These are phyloP conservation scores for Enteromius viviparus DNA, from an alignment of 2,797 vertebrate species.

Conservation along the genomic window DNA sequence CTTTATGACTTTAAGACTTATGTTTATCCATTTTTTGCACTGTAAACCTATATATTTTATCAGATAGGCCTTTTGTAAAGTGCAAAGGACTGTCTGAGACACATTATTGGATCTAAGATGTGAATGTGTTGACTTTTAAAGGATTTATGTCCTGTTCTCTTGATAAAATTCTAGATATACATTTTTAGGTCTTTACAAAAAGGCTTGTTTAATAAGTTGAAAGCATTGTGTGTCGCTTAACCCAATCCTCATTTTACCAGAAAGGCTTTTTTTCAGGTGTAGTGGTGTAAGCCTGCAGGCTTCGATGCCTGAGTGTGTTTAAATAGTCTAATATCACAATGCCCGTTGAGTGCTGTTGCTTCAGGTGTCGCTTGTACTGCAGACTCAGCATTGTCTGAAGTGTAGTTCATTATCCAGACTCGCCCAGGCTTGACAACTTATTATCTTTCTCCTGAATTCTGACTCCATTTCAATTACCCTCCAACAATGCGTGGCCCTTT, in stretches of 20 bases:
- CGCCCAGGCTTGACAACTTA: constrained; percentile 79
- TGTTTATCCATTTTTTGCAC: not conserved
- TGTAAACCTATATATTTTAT: not conserved
- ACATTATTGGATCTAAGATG: not conserved
- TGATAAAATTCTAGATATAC: not conserved
- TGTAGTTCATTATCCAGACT: constrained; percentile 81
- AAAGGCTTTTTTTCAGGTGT: not conserved
- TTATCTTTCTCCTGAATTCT: constrained; percentile 81
- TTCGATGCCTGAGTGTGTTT: constrained; percentile 55
- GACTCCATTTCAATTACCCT: constrained; percentile 86
- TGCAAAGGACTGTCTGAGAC: not conserved
- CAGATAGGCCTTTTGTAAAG: not conserved
- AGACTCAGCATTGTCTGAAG: constrained; percentile 78
- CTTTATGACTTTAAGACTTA: not conserved
- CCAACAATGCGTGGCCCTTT: constrained; percentile 76
- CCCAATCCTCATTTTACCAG: not conserved
- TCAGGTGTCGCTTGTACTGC: constrained; percentile 73
- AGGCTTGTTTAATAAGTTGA: not conserved
- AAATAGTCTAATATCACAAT: constrained; percentile 69
- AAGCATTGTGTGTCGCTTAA: not conserved
- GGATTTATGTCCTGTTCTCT: not conserved
- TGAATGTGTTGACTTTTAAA: not conserved
- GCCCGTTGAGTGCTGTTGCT: constrained; percentile 68
- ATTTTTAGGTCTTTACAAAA: not conserved
- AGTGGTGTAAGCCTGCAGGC: constrained; percentile 17